Evolutionary conservation across 2,113 vertebrate genomes (phyloP).

Genomic region (Lagenorhynchus albirostris): DNA sequence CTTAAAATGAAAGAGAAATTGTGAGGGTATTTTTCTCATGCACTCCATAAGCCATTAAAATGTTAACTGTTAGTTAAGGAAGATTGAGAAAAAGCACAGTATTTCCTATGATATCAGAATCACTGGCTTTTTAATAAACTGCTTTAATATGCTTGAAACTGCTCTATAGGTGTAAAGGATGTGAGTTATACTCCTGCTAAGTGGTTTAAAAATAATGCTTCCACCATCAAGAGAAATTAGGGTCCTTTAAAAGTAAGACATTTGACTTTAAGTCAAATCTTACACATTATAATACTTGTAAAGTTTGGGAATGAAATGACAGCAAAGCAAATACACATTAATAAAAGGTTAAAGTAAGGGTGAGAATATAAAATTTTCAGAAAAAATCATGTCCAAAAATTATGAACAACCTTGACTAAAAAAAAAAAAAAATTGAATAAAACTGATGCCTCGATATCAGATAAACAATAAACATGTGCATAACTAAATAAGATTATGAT

Average conservation of each 20-base stretch:
- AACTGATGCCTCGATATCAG: background rate
- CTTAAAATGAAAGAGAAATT: slow-evolving; percentile 37
- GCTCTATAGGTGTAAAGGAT: background rate
- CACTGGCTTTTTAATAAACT: background rate
- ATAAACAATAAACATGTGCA: background rate
- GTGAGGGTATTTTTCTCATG: slow-evolving; percentile 8
- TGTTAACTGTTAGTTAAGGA: background rate
- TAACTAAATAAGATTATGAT: background rate
- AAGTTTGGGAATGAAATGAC: background rate
- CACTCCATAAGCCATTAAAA: background rate
- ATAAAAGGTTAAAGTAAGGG: background rate
- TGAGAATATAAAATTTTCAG: background rate
- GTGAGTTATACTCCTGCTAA: background rate
- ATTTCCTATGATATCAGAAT: background rate
- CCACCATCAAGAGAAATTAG: slow-evolving; percentile 1
- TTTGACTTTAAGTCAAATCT: background rate
- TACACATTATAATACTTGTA: background rate
- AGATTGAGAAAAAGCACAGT: background rate
- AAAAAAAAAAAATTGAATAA: background rate
- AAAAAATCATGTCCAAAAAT: background rate
- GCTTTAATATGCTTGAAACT: background rate
- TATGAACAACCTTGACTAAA: background rate
- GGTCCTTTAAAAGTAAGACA: background rate
- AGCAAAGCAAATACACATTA: background rate
- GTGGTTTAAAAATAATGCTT: background rate